A percentile compares a stretch with the other conserved stretches of the same genome.
Evolutionary conservation across 2,113 vertebrate species (phyloP).

Genomic region (Pholis gunnellus): DNA sequence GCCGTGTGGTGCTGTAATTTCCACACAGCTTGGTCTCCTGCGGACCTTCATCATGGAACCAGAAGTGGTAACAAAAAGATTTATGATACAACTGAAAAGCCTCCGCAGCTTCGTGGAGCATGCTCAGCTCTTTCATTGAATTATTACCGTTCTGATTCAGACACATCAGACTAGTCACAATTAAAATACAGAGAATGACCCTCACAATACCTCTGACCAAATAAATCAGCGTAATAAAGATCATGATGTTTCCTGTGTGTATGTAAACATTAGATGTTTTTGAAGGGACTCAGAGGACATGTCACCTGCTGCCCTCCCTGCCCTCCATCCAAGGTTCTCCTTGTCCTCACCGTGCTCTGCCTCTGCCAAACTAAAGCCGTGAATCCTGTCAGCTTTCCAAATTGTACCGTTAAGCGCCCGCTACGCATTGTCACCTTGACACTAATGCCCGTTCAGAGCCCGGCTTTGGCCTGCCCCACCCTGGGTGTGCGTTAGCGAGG

Average conservation of each 20-base stretch:
- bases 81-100: constrained; percentile 10
- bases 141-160: constrained; percentile 17
- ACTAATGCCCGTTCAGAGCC: constrained; percentile 57
- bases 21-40: background rate
- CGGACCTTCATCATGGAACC: constrained; percentile 1
- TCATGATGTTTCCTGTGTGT: background rate
- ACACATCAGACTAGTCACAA: background rate
- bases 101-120: constrained; percentile 10
- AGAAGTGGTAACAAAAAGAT: constrained; percentile 27
- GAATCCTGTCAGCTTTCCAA: constrained; percentile 70
- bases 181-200: constrained; percentile 24
- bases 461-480: constrained; percentile 10
- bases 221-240: background rate
- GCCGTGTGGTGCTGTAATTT: constrained; percentile 8
- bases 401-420: constrained; percentile 60
- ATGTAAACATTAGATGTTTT: background rate
- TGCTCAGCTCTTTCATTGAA: constrained; percentile 26
- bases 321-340: constrained; percentile 7
- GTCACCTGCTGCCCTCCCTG: background rate
- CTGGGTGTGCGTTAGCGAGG: background rate
- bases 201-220: background rate
- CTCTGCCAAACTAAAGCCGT: constrained; percentile 86
- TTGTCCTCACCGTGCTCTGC: constrained; percentile 66
- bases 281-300: background rate
- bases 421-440: constrained; percentile 56